Evolutionary conservation across 35 echinoderm and acorn worm species (phyloP).

Genomic region (Hemicentrotus pulcherrimus): DNA sequence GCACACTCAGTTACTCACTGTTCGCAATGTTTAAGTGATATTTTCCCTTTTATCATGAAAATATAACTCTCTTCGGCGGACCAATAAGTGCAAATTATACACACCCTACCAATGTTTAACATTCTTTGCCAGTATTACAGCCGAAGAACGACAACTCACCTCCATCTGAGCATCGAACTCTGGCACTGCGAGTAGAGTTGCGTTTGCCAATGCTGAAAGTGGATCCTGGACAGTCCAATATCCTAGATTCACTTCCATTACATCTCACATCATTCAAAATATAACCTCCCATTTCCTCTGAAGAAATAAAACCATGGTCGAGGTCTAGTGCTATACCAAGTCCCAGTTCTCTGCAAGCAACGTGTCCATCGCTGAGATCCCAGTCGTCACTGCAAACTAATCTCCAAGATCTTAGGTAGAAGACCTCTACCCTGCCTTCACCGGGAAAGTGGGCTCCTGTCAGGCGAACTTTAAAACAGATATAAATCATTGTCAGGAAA

Average conservation of each 20-base stretch:
- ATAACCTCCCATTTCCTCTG: neutral
- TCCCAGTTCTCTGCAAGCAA: conserved; percentile 35
- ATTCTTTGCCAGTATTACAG: no score
- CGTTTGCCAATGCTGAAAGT: neutral
- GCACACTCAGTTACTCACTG: no score
- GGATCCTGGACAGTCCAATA: neutral
- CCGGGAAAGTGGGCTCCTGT: neutral
- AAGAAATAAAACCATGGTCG: neutral
- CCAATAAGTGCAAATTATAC: no score
- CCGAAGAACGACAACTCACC: neutral
- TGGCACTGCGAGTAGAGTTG: neutral
- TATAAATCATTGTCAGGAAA: neutral
- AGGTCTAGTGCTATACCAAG: neutral
- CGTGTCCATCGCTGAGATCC: conserved; percentile 50
- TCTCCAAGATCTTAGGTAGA: conserved; percentile 17
- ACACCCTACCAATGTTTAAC: no score
- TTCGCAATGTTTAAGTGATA: no score
- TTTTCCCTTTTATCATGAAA: no score
- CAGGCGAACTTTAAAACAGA: neutral
- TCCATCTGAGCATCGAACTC: neutral
- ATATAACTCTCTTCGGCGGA: no score
- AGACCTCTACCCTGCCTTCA: conserved; percentile 45
- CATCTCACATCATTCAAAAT: neutral
- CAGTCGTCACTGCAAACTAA: conserved; percentile 31
- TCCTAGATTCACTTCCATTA: neutral